phyloP scores from a whole-genome alignment of 2,888 invertebrate species.

The Steinernema hermaphroditum region DNA sequence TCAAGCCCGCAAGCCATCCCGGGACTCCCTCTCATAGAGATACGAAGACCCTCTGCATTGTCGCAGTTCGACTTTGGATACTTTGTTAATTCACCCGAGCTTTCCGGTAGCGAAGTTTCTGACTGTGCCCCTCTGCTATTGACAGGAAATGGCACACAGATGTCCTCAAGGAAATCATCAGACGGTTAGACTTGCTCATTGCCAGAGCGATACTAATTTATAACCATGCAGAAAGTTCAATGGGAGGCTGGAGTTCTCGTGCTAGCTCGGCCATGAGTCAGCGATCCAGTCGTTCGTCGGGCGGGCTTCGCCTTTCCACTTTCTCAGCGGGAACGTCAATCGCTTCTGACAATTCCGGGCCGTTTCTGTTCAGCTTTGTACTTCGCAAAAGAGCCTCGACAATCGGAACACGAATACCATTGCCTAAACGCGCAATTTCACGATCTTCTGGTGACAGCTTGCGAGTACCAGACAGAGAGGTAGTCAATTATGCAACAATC shows the following conservation, averaged over 20 bases:
- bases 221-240: slow-evolving; percentile 53
- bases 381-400: slow-evolving; percentile 65
- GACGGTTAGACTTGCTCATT: no score
- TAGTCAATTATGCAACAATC: slow-evolving; percentile 23
- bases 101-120: slow-evolving; percentile 51
- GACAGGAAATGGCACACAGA: slow-evolving; percentile 43
- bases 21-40: slow-evolving; percentile 65
- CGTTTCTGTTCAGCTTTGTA: slow-evolving; percentile 65
- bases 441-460: slow-evolving; percentile 63
- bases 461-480: slow-evolving; percentile 64
- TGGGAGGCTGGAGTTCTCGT: slow-evolving; percentile 64
- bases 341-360: slow-evolving; percentile 65
- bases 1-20: slow-evolving; percentile 65
- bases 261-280: slow-evolving; percentile 65
- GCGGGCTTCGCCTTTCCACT: slow-evolving; percentile 62
- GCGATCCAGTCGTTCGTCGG: slow-evolving; percentile 59
- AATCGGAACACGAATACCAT: slow-evolving; percentile 64
- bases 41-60: slow-evolving; percentile 62
- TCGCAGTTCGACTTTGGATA: slow-evolving; percentile 66
- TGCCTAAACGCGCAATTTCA: slow-evolving; percentile 60
- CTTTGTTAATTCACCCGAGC: slow-evolving; percentile 65
- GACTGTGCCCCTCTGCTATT: slow-evolving; percentile 64
- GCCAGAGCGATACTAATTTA: no score
- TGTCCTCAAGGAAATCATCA: slow-evolving; percentile 49
- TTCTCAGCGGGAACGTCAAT: slow-evolving; percentile 65